phyloP scores from a whole-genome alignment of 1,140 invertebrate species.

The Platorchestia sp. region DNA sequence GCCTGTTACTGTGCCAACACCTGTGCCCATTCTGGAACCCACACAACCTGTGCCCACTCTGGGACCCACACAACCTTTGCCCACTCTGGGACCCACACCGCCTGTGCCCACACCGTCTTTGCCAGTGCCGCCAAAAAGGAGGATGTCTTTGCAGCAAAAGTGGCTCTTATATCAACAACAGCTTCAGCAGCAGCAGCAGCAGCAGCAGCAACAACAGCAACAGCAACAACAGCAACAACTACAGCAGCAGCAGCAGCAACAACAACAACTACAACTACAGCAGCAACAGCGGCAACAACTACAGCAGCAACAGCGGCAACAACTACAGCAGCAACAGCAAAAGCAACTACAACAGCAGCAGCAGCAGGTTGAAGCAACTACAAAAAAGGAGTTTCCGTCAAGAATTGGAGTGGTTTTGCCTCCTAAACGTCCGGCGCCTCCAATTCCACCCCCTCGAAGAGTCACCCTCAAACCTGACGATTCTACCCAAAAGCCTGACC shows the following conservation, averaged over 20 bases:
- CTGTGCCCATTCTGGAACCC: not conserved
- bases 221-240: not conserved
- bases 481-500: not conserved
- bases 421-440: conserved; percentile 60
- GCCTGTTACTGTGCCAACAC: too few species aligned
- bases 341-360: conserved; percentile 49
- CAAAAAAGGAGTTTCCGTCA: too few species aligned
- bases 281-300: conserved; percentile 57
- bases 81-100: not conserved
- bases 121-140: not conserved
- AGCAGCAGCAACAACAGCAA: conserved; percentile 12
- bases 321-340: conserved; percentile 37
- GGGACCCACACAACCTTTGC: not conserved
- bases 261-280: too few species aligned
- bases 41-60: not conserved
- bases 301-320: not conserved
- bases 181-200: not conserved
- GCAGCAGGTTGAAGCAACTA: too few species aligned
- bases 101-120: not conserved
- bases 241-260: not conserved
- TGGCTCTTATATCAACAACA: not conserved
- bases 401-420: not conserved
- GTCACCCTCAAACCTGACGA: not conserved
- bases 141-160: not conserved
- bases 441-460: conserved; percentile 23